These are phyloP conservation scores for Trachelus stipa DNA, from an alignment of 2,888 invertebrate species.

Conservation along the genomic window DNA sequence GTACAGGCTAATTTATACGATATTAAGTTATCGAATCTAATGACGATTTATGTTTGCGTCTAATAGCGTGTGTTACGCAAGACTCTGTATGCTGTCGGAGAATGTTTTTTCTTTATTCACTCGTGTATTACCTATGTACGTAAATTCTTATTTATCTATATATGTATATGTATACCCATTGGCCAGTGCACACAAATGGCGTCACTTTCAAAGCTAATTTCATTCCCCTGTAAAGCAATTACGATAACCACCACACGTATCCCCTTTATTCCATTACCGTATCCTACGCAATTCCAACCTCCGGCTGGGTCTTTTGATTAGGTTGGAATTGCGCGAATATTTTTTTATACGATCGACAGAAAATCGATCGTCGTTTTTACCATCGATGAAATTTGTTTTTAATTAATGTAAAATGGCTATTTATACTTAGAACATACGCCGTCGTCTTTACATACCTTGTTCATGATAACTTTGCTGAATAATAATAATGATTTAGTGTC, in stretches of 20 bases:
- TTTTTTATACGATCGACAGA: neutral
- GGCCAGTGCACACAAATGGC: neutral
- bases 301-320: neutral
- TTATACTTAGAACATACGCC: neutral
- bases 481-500: neutral
- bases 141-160: neutral
- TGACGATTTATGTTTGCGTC: neutral
- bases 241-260: neutral
- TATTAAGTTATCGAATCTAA: neutral
- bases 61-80: too few species aligned
- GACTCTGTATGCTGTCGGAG: neutral
- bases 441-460: neutral
- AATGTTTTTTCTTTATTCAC: neutral
- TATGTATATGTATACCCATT: neutral
- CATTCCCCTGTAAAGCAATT: conserved; percentile 36
- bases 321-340: neutral
- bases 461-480: neutral
- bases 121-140: neutral
- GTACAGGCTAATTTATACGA: neutral
- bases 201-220: conserved; percentile 41
- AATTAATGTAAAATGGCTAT: neutral
- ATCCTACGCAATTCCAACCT: neutral
- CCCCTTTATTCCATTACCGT: neutral
- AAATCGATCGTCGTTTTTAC: neutral
- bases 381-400: neutral